Conservation (phyloP, 1,140 invertebrate genomes). For the Saccostrea cuccullata region DNA sequence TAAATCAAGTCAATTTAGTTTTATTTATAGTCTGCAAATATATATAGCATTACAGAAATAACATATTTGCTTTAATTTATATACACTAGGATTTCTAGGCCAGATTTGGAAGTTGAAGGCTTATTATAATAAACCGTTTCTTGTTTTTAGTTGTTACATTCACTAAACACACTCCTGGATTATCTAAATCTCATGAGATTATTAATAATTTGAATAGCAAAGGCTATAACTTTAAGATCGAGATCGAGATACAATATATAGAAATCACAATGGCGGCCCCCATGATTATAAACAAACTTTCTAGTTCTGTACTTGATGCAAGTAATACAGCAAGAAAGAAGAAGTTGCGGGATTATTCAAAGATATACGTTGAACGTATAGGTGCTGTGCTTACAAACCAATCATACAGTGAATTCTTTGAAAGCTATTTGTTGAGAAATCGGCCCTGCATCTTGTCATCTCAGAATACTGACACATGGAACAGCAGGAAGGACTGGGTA, state of each 20-base stretch:
- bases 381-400: neutral
- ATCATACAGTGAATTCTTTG: conserved; percentile 12
- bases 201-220: too few relatives aligned
- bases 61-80: too few relatives aligned
- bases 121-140: too few relatives aligned
- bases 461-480: neutral
- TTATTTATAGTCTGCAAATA: too few relatives aligned
- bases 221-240: neutral
- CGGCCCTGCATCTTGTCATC: neutral
- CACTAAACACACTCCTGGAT: too few relatives aligned
- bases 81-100: too few relatives aligned
- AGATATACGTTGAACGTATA: neutral
- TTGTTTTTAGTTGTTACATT: too few relatives aligned
- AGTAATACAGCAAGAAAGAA: neutral
- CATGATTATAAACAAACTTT: conserved; percentile 8
- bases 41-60: too few relatives aligned
- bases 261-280: neutral
- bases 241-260: neutral
- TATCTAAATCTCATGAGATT: too few relatives aligned
- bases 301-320: neutral
- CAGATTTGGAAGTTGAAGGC: too few relatives aligned
- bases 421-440: neutral
- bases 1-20: too few relatives aligned
- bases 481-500: neutral
- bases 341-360: neutral